Conservation (phyloP, 1,140 invertebrate genomes). For the Kradibia gibbosae region DNA sequence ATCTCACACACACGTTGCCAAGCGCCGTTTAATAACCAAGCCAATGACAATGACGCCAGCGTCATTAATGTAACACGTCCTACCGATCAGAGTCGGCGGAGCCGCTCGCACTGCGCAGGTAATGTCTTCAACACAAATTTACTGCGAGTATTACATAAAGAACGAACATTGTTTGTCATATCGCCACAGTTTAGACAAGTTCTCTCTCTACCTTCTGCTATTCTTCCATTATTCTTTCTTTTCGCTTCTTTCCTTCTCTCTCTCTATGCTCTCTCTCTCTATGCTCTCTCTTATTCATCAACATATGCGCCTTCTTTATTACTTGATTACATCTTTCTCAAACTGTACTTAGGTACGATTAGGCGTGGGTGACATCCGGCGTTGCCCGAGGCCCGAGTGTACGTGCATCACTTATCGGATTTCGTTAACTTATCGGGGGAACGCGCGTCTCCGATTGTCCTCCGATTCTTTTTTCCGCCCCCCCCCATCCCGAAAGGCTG, state of each 20-base stretch:
- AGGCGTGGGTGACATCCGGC: not conserved
- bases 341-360: not conserved
- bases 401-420: not conserved
- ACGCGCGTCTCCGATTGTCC: not conserved
- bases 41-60: slow-evolving; percentile 46
- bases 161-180: slow-evolving; percentile 16
- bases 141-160: slow-evolving; percentile 24
- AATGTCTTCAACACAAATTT: slow-evolving; percentile 33
- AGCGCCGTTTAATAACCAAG: slow-evolving; percentile 38
- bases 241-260: too few relatives aligned
- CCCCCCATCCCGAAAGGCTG: too few relatives aligned
- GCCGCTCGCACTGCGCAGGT: slow-evolving; percentile 37
- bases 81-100: slow-evolving; percentile 29
- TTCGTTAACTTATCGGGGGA: too few relatives aligned
- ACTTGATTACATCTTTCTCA: not conserved
- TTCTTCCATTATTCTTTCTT: not conserved
- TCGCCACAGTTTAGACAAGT: slow-evolving; percentile 26
- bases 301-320: not conserved
- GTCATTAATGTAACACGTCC: slow-evolving; percentile 38
- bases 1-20: slow-evolving; percentile 18
- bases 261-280: too few relatives aligned
- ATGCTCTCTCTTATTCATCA: too few relatives aligned
- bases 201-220: not conserved
- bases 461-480: not conserved
- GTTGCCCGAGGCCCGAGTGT: not conserved